Evolutionary conservation across 2,797 vertebrate species (phyloP).

Genomic region (Phataginus tricuspis): DNA sequence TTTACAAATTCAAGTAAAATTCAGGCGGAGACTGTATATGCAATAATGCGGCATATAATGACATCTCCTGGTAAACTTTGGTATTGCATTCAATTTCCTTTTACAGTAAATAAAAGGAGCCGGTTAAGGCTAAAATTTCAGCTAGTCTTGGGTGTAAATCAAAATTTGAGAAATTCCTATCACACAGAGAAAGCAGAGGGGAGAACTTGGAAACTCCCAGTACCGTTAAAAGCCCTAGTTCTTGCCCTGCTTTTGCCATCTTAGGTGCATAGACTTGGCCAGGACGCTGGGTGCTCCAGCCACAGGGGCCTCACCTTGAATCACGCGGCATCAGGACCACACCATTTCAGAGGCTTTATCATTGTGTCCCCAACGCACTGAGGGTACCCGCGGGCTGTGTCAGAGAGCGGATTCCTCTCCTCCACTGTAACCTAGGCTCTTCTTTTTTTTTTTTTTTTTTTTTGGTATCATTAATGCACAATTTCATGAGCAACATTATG

Average conservation of each 20-base stretch:
- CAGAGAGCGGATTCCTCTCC: not conserved
- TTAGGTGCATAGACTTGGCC: not conserved
- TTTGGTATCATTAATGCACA: too few relatives aligned
- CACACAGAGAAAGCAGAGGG: not conserved
- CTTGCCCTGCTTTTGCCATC: not conserved
- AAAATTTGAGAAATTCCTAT: not conserved
- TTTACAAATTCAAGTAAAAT: not conserved
- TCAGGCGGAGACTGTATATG: fast-evolving
- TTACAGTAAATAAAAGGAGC: not conserved
- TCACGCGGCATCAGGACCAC: not conserved
- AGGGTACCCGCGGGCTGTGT: not conserved
- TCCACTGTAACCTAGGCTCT: not conserved
- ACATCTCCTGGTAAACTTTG: slow-evolving; percentile 45
- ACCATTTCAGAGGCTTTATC: not conserved
- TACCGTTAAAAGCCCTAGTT: not conserved
- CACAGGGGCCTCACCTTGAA: not conserved
- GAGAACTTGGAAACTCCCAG: not conserved
- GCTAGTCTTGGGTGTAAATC: not conserved
- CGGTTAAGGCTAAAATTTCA: not conserved
- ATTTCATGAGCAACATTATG: too few relatives aligned
- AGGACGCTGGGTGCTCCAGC: not conserved
- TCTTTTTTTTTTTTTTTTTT: not conserved
- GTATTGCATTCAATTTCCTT: not conserved
- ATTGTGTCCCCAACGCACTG: not conserved
- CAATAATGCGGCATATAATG: not conserved